Evolutionary conservation across 2,797 vertebrate genomes (phyloP).

Genomic region (Myotis findleyi): DNA sequence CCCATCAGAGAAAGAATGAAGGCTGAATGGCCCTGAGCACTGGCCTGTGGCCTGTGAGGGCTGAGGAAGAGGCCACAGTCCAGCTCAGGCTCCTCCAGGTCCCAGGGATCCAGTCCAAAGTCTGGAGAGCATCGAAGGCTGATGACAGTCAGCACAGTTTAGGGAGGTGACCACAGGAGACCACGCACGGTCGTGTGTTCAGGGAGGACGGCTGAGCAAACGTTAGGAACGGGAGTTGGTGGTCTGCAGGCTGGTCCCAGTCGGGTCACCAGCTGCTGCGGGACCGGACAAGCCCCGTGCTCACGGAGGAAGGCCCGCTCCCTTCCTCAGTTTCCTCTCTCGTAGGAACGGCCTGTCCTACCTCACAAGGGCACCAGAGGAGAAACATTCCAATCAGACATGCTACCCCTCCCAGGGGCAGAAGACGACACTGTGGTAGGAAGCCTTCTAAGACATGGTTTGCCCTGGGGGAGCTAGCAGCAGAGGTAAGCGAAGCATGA

Average conservation of each 20-base stretch:
- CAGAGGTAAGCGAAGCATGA: background rate
- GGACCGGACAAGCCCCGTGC: background rate
- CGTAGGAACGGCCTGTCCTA: background rate
- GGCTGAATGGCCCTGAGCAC: background rate
- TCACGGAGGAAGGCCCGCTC: background rate
- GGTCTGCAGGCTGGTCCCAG: background rate
- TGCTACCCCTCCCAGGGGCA: accelerated
- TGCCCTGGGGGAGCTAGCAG: background rate
- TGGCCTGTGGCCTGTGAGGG: background rate
- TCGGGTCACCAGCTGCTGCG: background rate
- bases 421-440: background rate
- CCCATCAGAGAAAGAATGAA: background rate
- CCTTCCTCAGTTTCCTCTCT: background rate
- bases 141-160: background rate
- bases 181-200: background rate
- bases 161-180: accelerated
- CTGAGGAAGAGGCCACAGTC: background rate
- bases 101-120: background rate
- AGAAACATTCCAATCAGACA: background rate
- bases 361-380: background rate
- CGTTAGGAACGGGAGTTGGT: background rate
- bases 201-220: background rate
- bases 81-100: background rate
- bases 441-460: background rate
- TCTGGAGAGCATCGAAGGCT: too few relatives aligned